Evolutionary conservation across 2,797 vertebrate genomes (phyloP), one percentile per base, ranked within the genome.

Genomic region (Sternarchorhynchus goeldii): DNA sequence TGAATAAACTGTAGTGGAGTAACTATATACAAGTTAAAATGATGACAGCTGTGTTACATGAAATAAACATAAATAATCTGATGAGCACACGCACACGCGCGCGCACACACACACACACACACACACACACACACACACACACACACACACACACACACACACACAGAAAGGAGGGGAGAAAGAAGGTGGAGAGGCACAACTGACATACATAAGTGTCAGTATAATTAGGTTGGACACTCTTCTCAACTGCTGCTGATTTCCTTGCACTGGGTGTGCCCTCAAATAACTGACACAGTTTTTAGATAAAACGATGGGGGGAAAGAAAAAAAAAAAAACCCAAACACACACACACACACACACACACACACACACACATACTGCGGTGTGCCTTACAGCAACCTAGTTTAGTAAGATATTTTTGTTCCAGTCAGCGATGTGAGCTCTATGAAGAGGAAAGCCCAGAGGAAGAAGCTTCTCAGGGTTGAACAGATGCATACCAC

Each of bases 401-500:
- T 18, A 10, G 31, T 63, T 55, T 10, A 25, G 18, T 64, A 63
- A 57, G 20, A 4, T 21, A 34, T 70, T 57, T 62, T 21, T 34
- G 5, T 25, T 31, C 12, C 29, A 8, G 6, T n/a, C 3, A 6
- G 5, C 0, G 5, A 31, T 1, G 4, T 10, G 50, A 58, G 20
- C 32, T 34, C 21, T 50, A 62, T 17, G 36, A 57, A 45, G 71
- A 79, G 86, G 69, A 83, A 85, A 82, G 79, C 79, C 56, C 75
- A 60, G 12, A 55, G 2, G 32, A 76, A 79, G 59, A 77, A 63
- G 18, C 29, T 75, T 82, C 83, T 86, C 64, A 71, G 32, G 72
- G 82, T 82, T 81, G 74, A 83, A 78, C 56, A 71, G 66, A 17
- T 34, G 76, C 73, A 63, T 36, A 73, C 76, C 78, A 85, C 75